Evolutionary conservation across 2,113 vertebrate species (phyloP).

Genomic region (Rhinopomastus cyanomelas): DNA sequence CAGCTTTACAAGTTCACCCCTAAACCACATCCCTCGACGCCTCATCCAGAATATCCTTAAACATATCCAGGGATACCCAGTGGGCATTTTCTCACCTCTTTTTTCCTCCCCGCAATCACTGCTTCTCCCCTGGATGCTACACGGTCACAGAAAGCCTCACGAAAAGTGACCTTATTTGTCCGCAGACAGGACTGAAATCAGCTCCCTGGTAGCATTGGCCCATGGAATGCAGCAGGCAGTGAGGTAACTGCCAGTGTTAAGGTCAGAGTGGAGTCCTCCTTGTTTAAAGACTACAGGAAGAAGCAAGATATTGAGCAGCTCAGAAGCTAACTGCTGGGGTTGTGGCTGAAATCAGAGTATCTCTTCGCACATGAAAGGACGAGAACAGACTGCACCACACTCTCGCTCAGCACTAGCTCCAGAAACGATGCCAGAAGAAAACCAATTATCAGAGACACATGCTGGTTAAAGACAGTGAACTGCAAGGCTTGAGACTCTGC

Average conservation of each 20-base stretch:
- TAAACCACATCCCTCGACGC: too few species aligned
- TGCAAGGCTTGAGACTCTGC: not conserved
- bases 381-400: not conserved
- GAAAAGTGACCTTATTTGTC: not conserved
- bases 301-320: not conserved
- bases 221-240: not conserved
- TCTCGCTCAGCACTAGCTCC: not conserved
- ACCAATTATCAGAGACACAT: conserved; percentile 35
- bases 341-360: conserved; percentile 3
- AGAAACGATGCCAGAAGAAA: not conserved
- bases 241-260: not conserved
- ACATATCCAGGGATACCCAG: too few species aligned
- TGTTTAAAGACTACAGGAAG: not conserved
- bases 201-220: not conserved
- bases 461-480: conserved; percentile 25
- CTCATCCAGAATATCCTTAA: too few species aligned
- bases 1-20: too few species aligned
- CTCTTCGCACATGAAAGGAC: conserved; percentile 8
- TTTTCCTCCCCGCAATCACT: not conserved
- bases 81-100: not conserved
- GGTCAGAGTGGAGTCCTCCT: not conserved
- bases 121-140: not conserved
- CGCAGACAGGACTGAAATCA: not conserved
- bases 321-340: not conserved
- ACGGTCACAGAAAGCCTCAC: not conserved